phyloP scores from a whole-genome alignment of 2,888 invertebrate species.

The Glaucopsyche alexis region DNA sequence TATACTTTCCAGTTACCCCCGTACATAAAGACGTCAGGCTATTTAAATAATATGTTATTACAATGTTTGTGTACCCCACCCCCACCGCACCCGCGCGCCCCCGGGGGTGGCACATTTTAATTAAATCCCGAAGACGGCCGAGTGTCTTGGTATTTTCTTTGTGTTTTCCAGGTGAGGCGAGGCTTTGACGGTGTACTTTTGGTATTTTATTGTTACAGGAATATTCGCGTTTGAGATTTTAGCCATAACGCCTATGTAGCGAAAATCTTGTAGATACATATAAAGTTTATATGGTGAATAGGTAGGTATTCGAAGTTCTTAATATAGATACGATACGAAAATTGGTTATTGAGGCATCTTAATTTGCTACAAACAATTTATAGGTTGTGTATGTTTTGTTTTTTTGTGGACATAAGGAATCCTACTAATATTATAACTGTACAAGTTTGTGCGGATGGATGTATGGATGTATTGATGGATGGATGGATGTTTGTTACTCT shows the following conservation, averaged over 20 bases:
- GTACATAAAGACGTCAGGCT: conserved; percentile 41
- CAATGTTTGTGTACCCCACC: conserved; percentile 68
- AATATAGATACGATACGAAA: too few species aligned
- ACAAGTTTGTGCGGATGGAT: too few species aligned
- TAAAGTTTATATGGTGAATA: too few species aligned
- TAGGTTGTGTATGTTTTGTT: too few species aligned
- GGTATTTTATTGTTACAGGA: conserved; percentile 20
- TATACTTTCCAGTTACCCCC: background rate
- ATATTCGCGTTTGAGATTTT: background rate
- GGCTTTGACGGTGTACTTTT: conserved; percentile 34
- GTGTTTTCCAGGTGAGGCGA: conserved; percentile 48
- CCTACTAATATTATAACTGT: too few species aligned
- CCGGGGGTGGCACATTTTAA: conserved; percentile 62
- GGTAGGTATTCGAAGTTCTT: too few species aligned
- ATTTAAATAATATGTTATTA: conserved; percentile 78
- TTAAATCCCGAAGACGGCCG: conserved; percentile 57
- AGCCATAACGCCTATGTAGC: background rate
- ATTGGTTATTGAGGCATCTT: too few species aligned
- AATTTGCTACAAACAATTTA: too few species aligned
- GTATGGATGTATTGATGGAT: too few species aligned
- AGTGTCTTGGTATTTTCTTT: conserved; percentile 70
- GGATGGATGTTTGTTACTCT: too few species aligned
- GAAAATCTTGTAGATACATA: too few species aligned
- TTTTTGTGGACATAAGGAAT: too few species aligned
- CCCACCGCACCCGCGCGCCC: conserved; percentile 47